Evolutionary conservation across 2,797 vertebrate genomes (phyloP).

Genomic region (Pangasius larnaudii): DNA sequence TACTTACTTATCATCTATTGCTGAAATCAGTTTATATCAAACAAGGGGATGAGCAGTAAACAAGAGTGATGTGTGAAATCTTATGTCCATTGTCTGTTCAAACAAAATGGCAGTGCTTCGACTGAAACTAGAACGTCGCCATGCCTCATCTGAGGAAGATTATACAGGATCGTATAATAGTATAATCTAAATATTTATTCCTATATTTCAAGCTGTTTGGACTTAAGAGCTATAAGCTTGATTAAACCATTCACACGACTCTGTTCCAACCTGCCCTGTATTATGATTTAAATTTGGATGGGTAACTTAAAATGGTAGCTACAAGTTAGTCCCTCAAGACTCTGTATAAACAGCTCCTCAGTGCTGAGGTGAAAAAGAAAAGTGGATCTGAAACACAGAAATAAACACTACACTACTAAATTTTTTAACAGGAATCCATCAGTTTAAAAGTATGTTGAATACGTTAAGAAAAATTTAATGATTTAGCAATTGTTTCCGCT

Average conservation of each 20-base stretch:
- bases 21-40: background rate
- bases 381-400: background rate
- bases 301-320: background rate
- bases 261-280: background rate
- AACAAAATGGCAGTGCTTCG: background rate
- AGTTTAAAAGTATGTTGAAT: background rate
- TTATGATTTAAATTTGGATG: background rate
- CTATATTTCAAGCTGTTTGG: background rate
- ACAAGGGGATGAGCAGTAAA: background rate
- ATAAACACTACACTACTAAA: background rate
- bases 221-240: background rate
- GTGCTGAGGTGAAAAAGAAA: background rate
- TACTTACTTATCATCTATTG: background rate
- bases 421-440: background rate
- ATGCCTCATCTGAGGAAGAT: background rate
- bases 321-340: background rate
- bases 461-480: background rate
- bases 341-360: background rate
- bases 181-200: conserved; percentile 2
- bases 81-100: background rate
- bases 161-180: background rate
- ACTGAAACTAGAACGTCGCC: background rate
- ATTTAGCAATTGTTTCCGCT: background rate
- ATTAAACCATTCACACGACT: background rate
- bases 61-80: background rate